Conservation (phyloP, 2,113 vertebrate species). For the Campylomormyrus tamandua region DNA sequence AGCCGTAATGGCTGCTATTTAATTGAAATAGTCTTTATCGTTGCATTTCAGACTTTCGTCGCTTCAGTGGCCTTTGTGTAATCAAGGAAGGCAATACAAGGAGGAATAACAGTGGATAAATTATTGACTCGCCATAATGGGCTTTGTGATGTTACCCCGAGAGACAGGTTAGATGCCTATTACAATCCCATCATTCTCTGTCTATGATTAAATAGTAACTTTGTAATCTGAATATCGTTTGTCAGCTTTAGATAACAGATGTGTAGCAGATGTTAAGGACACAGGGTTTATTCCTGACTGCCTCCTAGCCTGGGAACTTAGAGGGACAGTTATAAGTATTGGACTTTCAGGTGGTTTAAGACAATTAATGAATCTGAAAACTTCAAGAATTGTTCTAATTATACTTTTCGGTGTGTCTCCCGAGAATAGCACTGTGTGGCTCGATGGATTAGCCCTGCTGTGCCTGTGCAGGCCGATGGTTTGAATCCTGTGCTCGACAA, state of each 20-base stretch:
- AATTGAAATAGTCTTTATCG: not conserved
- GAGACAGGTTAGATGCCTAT: not conserved
- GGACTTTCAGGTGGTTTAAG: not conserved
- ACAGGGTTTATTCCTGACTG: not conserved
- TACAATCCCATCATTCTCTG: not conserved
- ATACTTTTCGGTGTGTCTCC: not conserved
- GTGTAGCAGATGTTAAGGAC: not conserved
- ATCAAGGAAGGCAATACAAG: not conserved
- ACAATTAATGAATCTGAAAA: not conserved
- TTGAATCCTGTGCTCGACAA: not conserved
- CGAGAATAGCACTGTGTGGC: not conserved
- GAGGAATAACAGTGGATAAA: not conserved
- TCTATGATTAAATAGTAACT: conserved; percentile 2
- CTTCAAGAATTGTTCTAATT: not conserved
- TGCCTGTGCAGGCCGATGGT: not conserved
- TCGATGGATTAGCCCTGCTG: not conserved
- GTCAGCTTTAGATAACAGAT: not conserved
- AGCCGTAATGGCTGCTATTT: not conserved
- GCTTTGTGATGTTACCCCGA: not conserved
- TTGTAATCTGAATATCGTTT: not conserved
- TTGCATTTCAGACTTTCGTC: not conserved
- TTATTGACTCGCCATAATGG: conserved; percentile 1
- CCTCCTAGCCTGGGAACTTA: not conserved
- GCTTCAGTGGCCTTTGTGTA: not conserved
- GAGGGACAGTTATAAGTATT: not conserved